phyloP scores from a whole-genome alignment of 2,113 vertebrate species.

The Anas platyrhynchos region DNA sequence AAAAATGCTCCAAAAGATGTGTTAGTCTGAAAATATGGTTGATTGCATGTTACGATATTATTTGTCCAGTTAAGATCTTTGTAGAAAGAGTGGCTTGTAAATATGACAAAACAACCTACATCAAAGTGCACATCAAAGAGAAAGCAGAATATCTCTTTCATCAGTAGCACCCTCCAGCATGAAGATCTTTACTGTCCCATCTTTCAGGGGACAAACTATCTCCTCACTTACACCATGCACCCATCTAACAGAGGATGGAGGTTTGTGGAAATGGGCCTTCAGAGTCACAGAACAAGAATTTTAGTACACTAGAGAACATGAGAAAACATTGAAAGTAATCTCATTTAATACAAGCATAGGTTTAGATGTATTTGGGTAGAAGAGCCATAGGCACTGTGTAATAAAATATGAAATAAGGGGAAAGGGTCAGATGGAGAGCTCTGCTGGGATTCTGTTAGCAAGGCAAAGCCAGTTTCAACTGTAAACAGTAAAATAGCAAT shows the following conservation, averaged over 20 bases:
- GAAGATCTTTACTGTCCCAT: background rate
- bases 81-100: background rate
- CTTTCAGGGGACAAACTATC: background rate
- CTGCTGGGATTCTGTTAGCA: background rate
- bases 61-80: background rate
- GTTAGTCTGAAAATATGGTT: background rate
- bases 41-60: background rate
- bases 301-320: background rate
- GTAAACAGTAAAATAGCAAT: background rate
- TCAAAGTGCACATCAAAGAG: background rate
- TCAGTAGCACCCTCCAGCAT: background rate
- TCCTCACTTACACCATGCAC: background rate
- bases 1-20: background rate
- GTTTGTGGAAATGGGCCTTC: background rate
- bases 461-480: background rate
- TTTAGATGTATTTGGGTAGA: background rate
- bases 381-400: background rate
- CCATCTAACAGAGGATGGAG: background rate
- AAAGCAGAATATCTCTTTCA: background rate
- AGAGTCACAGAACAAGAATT: background rate
- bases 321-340: background rate
- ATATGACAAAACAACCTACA: background rate
- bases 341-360: background rate
- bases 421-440: background rate
- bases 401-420: background rate